Evolutionary conservation across 2,797 vertebrate genomes (phyloP).

Genomic region (Microctenopoma lineatum): DNA sequence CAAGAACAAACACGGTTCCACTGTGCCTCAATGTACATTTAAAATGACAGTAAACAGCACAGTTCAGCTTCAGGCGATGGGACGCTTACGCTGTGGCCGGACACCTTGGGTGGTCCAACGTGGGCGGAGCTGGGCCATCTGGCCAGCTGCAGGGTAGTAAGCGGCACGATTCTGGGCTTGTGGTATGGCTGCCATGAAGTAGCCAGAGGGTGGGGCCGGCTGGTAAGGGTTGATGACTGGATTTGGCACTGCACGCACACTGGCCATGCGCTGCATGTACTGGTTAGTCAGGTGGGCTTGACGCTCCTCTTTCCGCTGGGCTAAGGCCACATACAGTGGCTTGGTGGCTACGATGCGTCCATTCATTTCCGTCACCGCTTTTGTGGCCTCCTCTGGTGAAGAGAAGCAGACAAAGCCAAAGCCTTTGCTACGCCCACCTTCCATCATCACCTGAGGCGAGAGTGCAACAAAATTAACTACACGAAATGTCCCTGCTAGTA

Average conservation of each 20-base stretch:
- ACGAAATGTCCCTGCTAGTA: not conserved
- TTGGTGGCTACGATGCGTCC: conserved; percentile 97
- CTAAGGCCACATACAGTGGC: conserved; percentile 95
- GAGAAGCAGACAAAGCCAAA: conserved; percentile 99
- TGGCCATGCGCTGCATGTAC: conserved; percentile 99
- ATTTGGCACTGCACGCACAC: conserved; percentile 93
- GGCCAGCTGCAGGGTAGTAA: conserved; percentile 94
- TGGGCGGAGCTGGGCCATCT: conserved; percentile 94
- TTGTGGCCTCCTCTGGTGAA: conserved; percentile 97
- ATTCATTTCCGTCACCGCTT: conserved; percentile 98
- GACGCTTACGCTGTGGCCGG: conserved; percentile 92
- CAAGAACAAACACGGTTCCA: not conserved
- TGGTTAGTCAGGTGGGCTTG: conserved; percentile 98
- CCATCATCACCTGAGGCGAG: conserved; percentile 93
- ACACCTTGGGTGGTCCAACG: conserved; percentile 96
- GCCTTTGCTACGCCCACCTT: conserved; percentile 96
- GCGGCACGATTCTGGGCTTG: conserved; percentile 95
- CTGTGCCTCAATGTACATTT: not conserved
- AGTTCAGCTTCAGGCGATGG: not conserved
- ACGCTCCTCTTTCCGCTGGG: conserved; percentile 96
- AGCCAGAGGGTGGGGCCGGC: conserved; percentile 92
- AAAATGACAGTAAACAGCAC: not conserved
- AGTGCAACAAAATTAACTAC: not conserved
- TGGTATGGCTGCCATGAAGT: conserved; percentile 98
- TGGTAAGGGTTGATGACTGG: conserved; percentile 98